A percentile compares a stretch with the other conserved stretches of the same genome.
phyloP scores from a whole-genome alignment of 2,888 invertebrate genomes.

The Myopa tessellatipennis region DNA sequence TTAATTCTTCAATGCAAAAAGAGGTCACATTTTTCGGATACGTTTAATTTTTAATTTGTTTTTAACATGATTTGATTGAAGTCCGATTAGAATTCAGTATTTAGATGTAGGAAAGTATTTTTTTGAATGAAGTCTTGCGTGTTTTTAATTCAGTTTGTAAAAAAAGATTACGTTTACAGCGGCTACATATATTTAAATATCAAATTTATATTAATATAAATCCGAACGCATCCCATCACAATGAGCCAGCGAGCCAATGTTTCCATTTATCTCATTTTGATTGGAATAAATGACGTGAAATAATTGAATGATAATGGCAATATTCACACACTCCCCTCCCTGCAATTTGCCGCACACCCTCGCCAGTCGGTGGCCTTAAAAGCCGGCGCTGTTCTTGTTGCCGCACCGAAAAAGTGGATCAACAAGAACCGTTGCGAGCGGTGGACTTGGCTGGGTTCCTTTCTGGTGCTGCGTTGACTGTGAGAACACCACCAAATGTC shows the following conservation, averaged over 20 bases:
- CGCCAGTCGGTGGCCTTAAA: neutral
- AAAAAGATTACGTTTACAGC: too few species aligned
- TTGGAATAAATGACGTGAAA: constrained; percentile 21
- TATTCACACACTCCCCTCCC: neutral
- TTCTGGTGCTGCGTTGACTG: neutral
- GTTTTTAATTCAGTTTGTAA: too few species aligned
- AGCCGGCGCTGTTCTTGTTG: neutral
- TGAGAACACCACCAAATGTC: neutral
- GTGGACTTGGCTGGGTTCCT: too few species aligned
- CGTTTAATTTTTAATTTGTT: too few species aligned
- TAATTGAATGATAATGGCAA: constrained; percentile 16
- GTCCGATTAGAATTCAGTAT: too few species aligned
- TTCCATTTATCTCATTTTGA: constrained; percentile 25
- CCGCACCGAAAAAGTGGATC: neutral
- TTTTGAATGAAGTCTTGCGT: too few species aligned
- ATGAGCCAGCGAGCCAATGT: constrained; percentile 11
- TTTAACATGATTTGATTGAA: too few species aligned
- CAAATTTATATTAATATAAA: neutral
- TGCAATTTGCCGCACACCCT: neutral
- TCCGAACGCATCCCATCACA: neutral
- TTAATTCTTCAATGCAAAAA: too few species aligned
- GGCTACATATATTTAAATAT: too few species aligned
- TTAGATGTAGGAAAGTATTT: too few species aligned
- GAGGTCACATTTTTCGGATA: too few species aligned
- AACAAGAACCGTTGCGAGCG: neutral